Percentiles rank a stretch among this genome's conserved stretches.
These are phyloP conservation scores for Callionymus lyra DNA, from an alignment of 2,113 vertebrate species.

Conservation along the genomic window DNA sequence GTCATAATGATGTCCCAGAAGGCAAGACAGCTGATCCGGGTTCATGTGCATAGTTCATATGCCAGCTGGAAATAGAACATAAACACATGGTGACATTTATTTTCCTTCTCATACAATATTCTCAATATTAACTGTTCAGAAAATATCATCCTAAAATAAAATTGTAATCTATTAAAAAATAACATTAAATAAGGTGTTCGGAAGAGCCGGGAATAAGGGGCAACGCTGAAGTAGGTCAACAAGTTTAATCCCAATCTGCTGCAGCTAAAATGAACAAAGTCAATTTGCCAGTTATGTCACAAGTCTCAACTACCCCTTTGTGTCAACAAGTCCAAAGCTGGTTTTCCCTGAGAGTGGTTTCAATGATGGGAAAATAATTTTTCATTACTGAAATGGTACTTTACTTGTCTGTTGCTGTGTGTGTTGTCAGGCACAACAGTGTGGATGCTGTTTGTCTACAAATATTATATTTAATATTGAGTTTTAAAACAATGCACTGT, in stretches of 20 bases:
- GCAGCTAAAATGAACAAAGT: constrained; percentile 20
- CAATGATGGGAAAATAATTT: too few relatives aligned
- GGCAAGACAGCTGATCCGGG: constrained; percentile 49
- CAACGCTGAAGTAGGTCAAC: constrained; percentile 4
- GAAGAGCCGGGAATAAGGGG: constrained; percentile 1
- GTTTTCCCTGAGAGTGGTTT: constrained; percentile 12
- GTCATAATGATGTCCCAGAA: constrained; percentile 24
- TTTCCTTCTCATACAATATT: constrained; percentile 1
- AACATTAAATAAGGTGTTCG: too few relatives aligned
- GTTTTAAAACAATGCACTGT: too few relatives aligned
- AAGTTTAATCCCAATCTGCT: constrained; percentile 6
- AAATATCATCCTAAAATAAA: too few relatives aligned
- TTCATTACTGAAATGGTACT: too few relatives aligned
- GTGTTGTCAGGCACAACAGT: too few relatives aligned
- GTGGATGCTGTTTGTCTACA: too few relatives aligned
- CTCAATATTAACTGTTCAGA: too few relatives aligned
- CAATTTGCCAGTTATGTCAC: constrained; percentile 23
- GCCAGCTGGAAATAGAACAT: constrained; percentile 42
- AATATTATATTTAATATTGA: too few relatives aligned
- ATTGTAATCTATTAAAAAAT: too few relatives aligned
- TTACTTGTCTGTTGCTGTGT: too few relatives aligned
- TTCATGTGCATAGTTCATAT: constrained; percentile 47
- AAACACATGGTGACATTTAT: constrained; percentile 9
- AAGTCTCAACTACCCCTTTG: constrained; percentile 5
- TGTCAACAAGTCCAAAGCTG: constrained; percentile 14